phyloP scores from a whole-genome alignment of 1,140 invertebrate species.

The Mesaphorura yosii region DNA sequence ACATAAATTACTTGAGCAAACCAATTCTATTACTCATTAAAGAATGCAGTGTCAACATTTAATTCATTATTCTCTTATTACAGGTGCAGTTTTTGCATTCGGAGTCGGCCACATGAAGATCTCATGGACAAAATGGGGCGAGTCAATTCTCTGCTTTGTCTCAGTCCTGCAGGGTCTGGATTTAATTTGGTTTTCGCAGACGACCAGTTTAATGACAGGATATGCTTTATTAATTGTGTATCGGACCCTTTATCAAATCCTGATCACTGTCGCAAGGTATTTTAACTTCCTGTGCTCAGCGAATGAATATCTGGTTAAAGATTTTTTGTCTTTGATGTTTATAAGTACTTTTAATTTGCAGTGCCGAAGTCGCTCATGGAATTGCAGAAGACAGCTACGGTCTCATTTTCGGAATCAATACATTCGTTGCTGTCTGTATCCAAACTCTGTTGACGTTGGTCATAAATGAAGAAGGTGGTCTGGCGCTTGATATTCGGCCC shows the following conservation, averaged over 20 bases:
- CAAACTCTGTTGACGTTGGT: conserved; percentile 64
- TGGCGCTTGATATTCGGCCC: conserved; percentile 33
- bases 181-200: conserved; percentile 48
- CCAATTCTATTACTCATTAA: neutral
- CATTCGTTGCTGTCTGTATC: conserved; percentile 59
- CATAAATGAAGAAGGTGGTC: conserved; percentile 40
- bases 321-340: too few species aligned
- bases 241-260: conserved; percentile 64
- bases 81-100: conserved; percentile 38
- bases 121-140: conserved; percentile 46
- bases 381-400: conserved; percentile 71
- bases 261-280: conserved; percentile 73
- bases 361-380: conserved; percentile 67
- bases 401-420: conserved; percentile 80
- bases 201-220: conserved; percentile 51
- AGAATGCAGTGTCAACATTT: neutral
- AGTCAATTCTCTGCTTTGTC: conserved; percentile 43
- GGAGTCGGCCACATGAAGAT: conserved; percentile 37
- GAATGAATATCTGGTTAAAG: neutral
- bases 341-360: conserved; percentile 35
- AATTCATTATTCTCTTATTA: neutral
- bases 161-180: conserved; percentile 49
- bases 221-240: conserved; percentile 64
- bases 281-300: conserved; percentile 15
- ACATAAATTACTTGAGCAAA: conserved; percentile 30